Evolutionary conservation across 2,797 vertebrate genomes (phyloP).

Genomic region (Cetoscarus ocellatus): DNA sequence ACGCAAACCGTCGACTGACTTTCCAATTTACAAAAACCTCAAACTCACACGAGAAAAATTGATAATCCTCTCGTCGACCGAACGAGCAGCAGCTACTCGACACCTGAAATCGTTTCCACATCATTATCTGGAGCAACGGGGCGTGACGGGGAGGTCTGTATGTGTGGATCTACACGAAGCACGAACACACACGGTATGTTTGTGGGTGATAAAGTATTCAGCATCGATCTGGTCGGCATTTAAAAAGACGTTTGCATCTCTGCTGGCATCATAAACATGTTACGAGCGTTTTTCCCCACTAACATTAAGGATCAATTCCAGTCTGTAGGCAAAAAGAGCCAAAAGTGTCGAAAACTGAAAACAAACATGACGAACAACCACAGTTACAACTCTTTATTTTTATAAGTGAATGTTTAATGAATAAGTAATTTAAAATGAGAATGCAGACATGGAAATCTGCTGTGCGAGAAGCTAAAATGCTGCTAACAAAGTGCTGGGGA

Average conservation of each 20-base stretch:
- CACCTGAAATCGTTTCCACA: slow-evolving; percentile 7
- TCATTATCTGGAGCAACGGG: slow-evolving; percentile 30
- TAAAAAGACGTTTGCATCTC: background rate
- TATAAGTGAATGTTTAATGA: too few relatives aligned
- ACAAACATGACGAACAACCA: too few relatives aligned
- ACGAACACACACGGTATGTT: background rate
- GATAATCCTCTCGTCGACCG: slow-evolving; percentile 14
- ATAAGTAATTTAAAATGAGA: too few relatives aligned
- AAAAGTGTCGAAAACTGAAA: too few relatives aligned
- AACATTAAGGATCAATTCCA: too few relatives aligned
- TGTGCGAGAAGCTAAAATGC: too few relatives aligned
- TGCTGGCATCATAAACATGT: background rate
- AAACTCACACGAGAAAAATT: background rate
- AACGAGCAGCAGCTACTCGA: background rate
- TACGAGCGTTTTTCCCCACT: background rate
- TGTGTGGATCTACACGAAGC: background rate
- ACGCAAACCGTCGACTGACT: background rate
- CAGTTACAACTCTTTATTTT: too few relatives aligned
- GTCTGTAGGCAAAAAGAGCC: too few relatives aligned
- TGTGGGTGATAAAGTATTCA: slow-evolving; percentile 9
- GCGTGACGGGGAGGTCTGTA: background rate
- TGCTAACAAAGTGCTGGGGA: too few relatives aligned
- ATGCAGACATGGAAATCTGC: too few relatives aligned
- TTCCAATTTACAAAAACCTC: background rate
- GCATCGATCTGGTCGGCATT: background rate